Base-by-base conservation (phyloP, 2,797 vertebrate genomes). In the Limosa lapponica region DNA sequence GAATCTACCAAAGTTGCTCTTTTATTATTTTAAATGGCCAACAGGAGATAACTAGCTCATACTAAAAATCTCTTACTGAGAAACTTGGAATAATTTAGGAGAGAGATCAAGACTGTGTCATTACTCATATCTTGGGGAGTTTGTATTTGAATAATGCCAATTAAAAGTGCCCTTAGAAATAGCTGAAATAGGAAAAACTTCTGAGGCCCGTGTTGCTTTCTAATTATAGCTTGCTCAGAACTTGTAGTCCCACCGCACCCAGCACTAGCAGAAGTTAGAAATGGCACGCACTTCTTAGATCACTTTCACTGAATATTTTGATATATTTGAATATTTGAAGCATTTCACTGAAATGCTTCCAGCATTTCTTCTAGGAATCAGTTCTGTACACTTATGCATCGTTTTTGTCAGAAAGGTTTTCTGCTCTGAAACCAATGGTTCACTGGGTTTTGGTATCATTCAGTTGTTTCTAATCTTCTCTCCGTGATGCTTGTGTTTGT, bases 121-220 rank as follows among this genome's bases (percentile, higher is more conserved):
- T 93, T 94, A 77, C 28, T 89, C 51, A 48, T 90, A 70, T 49
- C 81, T 92, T 66, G 81, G 61, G 89, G 82, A 80, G 75, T 89
- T 80, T 89, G 64, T 75, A 34, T 95, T 87, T 95, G 72, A 95
- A 88, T 88, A 91, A 78, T 78, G 79, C 72, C 79, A 86, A 91
- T 95, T 97, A 96, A 83, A 94, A 82, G 49, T 78, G 75, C 61
- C 87, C 67, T 87, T 57, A 88, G 89, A 92, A 82, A 70, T 0
- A 75, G 71, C 78, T 89, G 73, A 90, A 92, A 81, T 49, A 87
- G 57, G 71, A 82, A 49, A 25, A 70, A 71, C 49, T 89, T 90
- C 78, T 87, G 64, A 92, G 75, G 52, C 49, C 83, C 41, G 32
- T 39, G 48, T 82, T 93, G 57, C 93, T 77, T 91, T 91, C 89